These are phyloP conservation scores for Muntiacus muntjak DNA, from an alignment of 2,113 vertebrate species.

Conservation along the genomic window DNA sequence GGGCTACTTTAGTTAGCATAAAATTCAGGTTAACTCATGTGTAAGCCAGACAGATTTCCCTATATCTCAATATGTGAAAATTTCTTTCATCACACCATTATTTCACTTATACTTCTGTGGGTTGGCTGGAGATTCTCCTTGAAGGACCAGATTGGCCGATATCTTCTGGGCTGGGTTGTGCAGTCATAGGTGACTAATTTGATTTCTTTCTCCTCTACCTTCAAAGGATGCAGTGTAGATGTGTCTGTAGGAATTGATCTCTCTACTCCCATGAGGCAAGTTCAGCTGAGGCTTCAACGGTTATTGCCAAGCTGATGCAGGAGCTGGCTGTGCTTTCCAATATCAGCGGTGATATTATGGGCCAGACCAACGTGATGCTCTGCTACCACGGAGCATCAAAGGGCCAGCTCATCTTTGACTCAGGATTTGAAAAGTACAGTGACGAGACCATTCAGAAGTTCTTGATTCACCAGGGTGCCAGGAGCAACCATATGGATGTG, in stretches of 20 bases:
- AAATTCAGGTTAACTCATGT: not conserved
- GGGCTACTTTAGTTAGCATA: not conserved
- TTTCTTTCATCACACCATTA: not conserved
- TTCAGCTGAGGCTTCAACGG: constrained; percentile 75
- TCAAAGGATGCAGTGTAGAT: constrained; percentile 84
- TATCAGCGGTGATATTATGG: constrained; percentile 77
- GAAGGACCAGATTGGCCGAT: not conserved
- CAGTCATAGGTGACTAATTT: not conserved
- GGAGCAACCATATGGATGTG: constrained; percentile 79
- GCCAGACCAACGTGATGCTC: constrained; percentile 63
- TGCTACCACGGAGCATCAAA: constrained; percentile 63
- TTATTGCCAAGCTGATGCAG: constrained; percentile 79
- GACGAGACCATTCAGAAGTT: constrained; percentile 79
- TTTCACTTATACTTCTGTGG: not conserved
- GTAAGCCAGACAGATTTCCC: not conserved
- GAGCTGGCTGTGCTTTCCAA: constrained; percentile 73
- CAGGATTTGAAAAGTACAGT: constrained; percentile 80
- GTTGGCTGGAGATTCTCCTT: not conserved
- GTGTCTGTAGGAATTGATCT: constrained; percentile 89
- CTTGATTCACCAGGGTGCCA: constrained; percentile 61
- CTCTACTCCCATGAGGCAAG: constrained; percentile 71
- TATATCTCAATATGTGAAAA: not conserved
- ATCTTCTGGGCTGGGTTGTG: not conserved
- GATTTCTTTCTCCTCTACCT: not conserved
- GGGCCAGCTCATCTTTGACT: constrained; percentile 77